Conservation (phyloP, 2,888 invertebrate species). For the Spodoptera littoralis region DNA sequence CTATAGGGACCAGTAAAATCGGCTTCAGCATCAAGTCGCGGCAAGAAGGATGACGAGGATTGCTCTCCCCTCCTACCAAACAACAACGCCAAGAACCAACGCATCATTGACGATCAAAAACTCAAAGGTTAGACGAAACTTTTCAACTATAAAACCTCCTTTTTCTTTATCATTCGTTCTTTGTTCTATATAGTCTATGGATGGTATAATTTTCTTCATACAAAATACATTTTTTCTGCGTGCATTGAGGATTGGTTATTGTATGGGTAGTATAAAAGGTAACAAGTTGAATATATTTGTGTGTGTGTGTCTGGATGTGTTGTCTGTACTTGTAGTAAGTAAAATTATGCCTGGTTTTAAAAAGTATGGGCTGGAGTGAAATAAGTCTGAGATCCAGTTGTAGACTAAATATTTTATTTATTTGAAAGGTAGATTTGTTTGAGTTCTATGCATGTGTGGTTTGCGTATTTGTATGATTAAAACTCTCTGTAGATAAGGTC, state of each 20-base stretch:
- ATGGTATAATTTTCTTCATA: conserved; percentile 42
- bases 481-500: too few species aligned
- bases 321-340: conserved; percentile 1
- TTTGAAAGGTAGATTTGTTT: too few species aligned
- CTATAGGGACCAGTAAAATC: conserved; percentile 76
- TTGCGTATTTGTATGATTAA: too few species aligned
- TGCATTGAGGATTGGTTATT: conserved; percentile 16
- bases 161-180: conserved; percentile 5
- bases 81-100: conserved; percentile 96
- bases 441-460: too few species aligned
- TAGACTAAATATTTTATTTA: too few species aligned
- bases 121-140: conserved; percentile 90
- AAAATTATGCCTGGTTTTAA: too few species aligned
- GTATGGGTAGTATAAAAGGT: conserved; percentile 14
- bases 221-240: conserved; percentile 37
- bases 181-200: background rate
- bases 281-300: background rate
- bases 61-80: conserved; percentile 93
- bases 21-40: conserved; percentile 78
- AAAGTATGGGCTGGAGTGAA: too few species aligned
- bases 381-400: too few species aligned
- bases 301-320: conserved; percentile 1
- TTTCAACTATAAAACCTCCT: background rate
- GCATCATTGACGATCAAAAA: conserved; percentile 97
- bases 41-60: conserved; percentile 96